These are phyloP conservation scores for Sphyrna mokarran DNA, from an alignment of 2,113 vertebrate species.

Conservation along the genomic window DNA sequence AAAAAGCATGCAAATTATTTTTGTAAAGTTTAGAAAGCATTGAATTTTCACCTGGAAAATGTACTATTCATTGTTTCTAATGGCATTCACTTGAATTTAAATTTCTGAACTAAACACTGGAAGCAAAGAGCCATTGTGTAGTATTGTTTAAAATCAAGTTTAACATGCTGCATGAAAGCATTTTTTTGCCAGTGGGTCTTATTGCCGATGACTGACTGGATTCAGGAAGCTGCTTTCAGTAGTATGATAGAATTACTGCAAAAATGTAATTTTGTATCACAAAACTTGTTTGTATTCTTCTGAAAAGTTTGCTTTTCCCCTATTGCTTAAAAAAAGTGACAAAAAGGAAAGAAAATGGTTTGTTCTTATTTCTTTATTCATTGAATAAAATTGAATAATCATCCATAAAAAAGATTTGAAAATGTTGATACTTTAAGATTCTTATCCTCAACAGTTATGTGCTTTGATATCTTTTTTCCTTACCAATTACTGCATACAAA, in stretches of 20 bases:
- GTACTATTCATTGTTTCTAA: background rate
- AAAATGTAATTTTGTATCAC: background rate
- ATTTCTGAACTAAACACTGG: conserved; percentile 12
- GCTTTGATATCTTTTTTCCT: background rate
- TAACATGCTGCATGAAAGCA: background rate
- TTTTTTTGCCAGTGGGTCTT: background rate
- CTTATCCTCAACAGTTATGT: background rate
- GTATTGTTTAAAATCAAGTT: conserved; percentile 15
- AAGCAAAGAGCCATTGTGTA: conserved; percentile 24
- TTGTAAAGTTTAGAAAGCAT: background rate
- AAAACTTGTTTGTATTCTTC: background rate
- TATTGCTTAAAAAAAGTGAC: background rate
- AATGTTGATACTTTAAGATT: background rate
- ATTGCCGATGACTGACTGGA: background rate
- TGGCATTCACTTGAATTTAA: background rate
- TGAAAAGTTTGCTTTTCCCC: background rate
- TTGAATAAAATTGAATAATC: conserved; percentile 47
- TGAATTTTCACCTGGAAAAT: background rate
- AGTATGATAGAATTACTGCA: background rate
- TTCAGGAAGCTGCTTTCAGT: background rate
- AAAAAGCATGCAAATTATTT: background rate
- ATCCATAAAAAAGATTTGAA: conserved; percentile 23
- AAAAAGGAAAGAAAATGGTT: conserved; percentile 39
- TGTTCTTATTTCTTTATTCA: conserved; percentile 42
- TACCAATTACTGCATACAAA: background rate